A percentile compares a stretch with the other conserved stretches of the same genome.
phyloP scores from a whole-genome alignment of 2,888 invertebrate species.

The Rhabditoides inermis region DNA sequence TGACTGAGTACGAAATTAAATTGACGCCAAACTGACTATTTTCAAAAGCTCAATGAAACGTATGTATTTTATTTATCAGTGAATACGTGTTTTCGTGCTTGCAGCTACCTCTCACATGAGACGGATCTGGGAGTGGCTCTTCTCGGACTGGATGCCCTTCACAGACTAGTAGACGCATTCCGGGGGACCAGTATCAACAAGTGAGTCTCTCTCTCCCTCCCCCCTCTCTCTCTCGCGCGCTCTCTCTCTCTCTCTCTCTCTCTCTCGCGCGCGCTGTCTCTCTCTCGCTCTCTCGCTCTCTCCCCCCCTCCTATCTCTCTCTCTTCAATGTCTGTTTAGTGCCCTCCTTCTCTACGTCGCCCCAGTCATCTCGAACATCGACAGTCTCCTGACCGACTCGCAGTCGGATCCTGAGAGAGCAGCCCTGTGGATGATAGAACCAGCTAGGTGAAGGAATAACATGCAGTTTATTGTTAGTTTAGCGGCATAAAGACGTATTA shows the following conservation, averaged over 20 bases:
- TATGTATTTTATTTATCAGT: too few species aligned
- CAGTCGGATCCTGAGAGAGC: constrained; percentile 39
- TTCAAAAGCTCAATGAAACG: background rate
- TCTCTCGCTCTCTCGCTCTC: too few species aligned
- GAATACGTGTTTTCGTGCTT: constrained; percentile 10
- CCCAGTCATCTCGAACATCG: constrained; percentile 42
- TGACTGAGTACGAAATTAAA: too few species aligned
- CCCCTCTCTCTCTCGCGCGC: too few species aligned
- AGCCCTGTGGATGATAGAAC: constrained; percentile 44
- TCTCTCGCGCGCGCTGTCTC: too few species aligned
- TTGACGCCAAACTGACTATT: background rate
- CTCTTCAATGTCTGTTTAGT: too few species aligned
- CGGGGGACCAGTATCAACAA: too few species aligned
- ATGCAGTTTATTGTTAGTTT: too few species aligned
- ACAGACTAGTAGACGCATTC: constrained; percentile 37
- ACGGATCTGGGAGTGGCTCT: constrained; percentile 42
- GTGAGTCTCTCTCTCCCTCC: too few species aligned
- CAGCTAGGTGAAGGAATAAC: constrained; percentile 16
- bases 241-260: too few species aligned
- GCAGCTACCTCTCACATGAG: constrained; percentile 41
- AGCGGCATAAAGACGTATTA: too few species aligned
- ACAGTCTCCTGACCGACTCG: constrained; percentile 31
- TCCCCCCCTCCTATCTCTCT: too few species aligned
- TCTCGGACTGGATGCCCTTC: constrained; percentile 43
- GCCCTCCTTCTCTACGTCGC: constrained; percentile 37